phyloP scores from a whole-genome alignment of 2,888 invertebrate genomes.

The Drosophila seclusa region DNA sequence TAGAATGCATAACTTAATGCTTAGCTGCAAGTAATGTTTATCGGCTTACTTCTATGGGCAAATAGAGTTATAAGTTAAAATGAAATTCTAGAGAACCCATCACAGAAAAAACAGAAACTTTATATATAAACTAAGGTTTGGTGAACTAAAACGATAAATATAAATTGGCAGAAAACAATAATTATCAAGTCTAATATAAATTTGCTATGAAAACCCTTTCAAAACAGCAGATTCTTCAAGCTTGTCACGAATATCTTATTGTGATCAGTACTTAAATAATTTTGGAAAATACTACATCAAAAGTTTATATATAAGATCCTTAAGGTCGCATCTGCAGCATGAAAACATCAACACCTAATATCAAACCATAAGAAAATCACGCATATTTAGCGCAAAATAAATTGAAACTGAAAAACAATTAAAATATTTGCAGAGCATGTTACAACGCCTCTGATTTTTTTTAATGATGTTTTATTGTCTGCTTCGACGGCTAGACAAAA shows the following conservation, averaged over 20 bases:
- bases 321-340: background rate
- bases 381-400: slow-evolving; percentile 2
- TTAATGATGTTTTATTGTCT: slow-evolving; percentile 80
- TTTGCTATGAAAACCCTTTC: accelerated
- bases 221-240: background rate
- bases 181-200: background rate
- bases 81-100: background rate
- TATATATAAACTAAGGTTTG: background rate
- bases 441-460: slow-evolving; percentile 75
- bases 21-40: background rate
- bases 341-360: background rate
- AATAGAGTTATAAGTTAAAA: background rate
- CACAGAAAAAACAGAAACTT: accelerated
- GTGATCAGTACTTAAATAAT: background rate
- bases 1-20: background rate
- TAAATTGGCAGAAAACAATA: background rate
- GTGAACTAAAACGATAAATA: background rate
- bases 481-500: slow-evolving; percentile 68
- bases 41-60: background rate
- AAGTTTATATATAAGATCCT: background rate
- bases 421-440: slow-evolving; percentile 77
- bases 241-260: accelerated
- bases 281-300: background rate
- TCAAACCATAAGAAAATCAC: no score
- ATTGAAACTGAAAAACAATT: slow-evolving; percentile 61